Percentiles rank a stretch among this genome's conserved stretches.
These are phyloP conservation scores for Helostoma temminkii DNA, from an alignment of 2,797 vertebrate genomes.

Conservation along the genomic window DNA sequence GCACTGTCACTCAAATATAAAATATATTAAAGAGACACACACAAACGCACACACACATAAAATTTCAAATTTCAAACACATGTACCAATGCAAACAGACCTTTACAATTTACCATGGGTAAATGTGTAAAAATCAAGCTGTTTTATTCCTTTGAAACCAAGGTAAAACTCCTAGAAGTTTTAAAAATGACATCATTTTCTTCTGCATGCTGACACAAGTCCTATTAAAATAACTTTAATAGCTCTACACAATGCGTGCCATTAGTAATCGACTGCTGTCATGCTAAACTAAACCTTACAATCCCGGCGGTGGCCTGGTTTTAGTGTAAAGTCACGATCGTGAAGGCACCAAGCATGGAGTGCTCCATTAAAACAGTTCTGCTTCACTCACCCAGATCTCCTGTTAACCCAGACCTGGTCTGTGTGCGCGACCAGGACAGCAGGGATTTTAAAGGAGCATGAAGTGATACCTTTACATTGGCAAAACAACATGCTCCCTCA, in stretches of 20 bases:
- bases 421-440: slow-evolving; percentile 23
- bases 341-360: background rate
- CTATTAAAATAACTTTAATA: slow-evolving; percentile 6
- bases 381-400: slow-evolving; percentile 36
- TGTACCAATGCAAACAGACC: background rate
- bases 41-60: too few species aligned
- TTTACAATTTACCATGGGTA: background rate
- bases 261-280: slow-evolving; percentile 7
- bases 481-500: slow-evolving; percentile 36
- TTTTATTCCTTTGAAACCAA: slow-evolving; percentile 3
- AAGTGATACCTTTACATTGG: slow-evolving; percentile 26
- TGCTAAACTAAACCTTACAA: slow-evolving; percentile 17
- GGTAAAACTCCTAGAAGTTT: background rate
- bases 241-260: background rate
- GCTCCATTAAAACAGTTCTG: slow-evolving; percentile 44
- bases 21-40: slow-evolving; percentile 16
- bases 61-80: too few species aligned
- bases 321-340: slow-evolving; percentile 2
- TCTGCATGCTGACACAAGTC: background rate
- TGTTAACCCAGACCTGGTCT: slow-evolving; percentile 22
- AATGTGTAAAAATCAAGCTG: background rate
- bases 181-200: slow-evolving; percentile 10
- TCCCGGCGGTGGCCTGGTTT: slow-evolving; percentile 32
- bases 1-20: slow-evolving; percentile 43
- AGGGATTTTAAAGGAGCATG: slow-evolving; percentile 27